A percentile compares a stretch with the other conserved stretches of the same genome.
Evolutionary conservation across 2,888 invertebrate species (phyloP).

Genomic region (Pandemis corylana): DNA sequence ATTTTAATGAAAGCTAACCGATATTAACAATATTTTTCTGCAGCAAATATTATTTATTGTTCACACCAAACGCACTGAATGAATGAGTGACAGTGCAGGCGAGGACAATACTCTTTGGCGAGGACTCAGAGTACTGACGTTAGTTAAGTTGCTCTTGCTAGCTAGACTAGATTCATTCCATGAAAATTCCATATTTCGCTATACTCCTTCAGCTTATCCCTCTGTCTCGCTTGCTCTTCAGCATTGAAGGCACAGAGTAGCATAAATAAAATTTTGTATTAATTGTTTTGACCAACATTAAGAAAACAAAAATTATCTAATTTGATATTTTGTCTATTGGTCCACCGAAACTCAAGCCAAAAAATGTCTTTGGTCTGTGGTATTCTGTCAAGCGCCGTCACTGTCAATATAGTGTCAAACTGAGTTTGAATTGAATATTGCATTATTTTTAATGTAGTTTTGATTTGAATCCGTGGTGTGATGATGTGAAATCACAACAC

Average conservation of each 20-base stretch:
- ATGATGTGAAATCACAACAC: too few species aligned
- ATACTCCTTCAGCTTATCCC: not conserved
- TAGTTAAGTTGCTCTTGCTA: not conserved
- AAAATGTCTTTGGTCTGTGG: too few species aligned
- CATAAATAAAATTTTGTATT: not conserved
- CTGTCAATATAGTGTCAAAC: too few species aligned
- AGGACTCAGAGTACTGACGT: not conserved
- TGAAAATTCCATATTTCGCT: not conserved
- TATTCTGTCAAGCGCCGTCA: too few species aligned
- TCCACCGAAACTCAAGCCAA: too few species aligned
- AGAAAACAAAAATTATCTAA: not conserved
- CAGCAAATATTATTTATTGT: conserved; percentile 9
- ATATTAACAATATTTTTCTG: not conserved
- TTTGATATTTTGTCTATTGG: too few species aligned
- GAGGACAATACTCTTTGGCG: not conserved
- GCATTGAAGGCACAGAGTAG: conserved; percentile 3
- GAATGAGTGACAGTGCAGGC: conserved; percentile 10
- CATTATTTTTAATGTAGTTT: too few species aligned
- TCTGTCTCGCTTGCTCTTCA: conserved; percentile 15
- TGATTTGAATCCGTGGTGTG: too few species aligned
- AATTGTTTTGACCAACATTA: not conserved
- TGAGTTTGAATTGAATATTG: too few species aligned
- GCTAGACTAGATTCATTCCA: not conserved
- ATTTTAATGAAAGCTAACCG: conserved; percentile 23
- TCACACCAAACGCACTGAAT: not conserved